Evolutionary conservation across 2,113 vertebrate species (phyloP).

Genomic region (Asarcornis scutulata): DNA sequence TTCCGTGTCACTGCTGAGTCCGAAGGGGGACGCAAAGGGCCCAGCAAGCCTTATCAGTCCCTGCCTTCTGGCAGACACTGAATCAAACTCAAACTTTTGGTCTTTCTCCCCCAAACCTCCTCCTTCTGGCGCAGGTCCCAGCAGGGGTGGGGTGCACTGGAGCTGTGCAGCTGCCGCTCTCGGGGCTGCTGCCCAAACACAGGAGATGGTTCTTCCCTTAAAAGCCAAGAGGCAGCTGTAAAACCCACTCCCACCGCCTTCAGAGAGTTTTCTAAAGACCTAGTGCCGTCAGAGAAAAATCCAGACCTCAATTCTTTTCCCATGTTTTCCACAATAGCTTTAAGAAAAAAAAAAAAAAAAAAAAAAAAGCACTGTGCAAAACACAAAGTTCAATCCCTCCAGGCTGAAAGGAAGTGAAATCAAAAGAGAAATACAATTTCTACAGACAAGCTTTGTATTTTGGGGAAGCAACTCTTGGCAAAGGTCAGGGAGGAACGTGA

Average conservation of each 20-base stretch:
- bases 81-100: not conserved
- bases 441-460: not conserved
- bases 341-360: not conserved
- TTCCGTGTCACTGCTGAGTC: not conserved
- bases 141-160: not conserved
- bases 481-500: not conserved
- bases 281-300: not conserved
- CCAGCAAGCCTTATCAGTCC: fast-evolving
- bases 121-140: not conserved
- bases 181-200: not conserved
- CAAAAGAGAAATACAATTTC: not conserved
- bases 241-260: not conserved
- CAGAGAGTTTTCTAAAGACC: not conserved
- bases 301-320: not conserved
- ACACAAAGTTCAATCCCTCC: not conserved
- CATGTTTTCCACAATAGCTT: not conserved
- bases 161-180: fast-evolving
- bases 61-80: not conserved
- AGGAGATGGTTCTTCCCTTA: not conserved
- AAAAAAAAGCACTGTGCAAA: not conserved
- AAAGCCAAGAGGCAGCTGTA: not conserved
- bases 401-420: constrained; percentile 8
- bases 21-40: fast-evolving
- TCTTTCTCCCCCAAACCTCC: not conserved
- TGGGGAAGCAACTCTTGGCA: not conserved